Percentiles rank a stretch among this genome's conserved stretches.
Evolutionary conservation across 1,140 invertebrate genomes (phyloP).

Genomic region (Philotrypesis tridentata): DNA sequence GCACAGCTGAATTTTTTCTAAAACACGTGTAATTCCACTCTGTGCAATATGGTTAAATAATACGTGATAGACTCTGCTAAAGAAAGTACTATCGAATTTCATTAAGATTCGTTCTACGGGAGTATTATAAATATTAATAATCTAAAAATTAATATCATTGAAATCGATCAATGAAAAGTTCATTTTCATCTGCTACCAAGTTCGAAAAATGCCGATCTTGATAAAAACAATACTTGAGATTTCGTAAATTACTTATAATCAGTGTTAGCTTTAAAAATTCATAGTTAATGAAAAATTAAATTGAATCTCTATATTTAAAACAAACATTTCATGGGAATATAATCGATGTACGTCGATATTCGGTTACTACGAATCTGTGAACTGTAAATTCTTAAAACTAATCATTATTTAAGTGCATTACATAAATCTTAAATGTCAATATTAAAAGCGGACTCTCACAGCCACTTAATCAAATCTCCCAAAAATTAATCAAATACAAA

Average conservation of each 20-base stretch:
- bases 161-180: conserved; percentile 4
- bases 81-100: conserved; percentile 26
- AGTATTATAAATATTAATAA: conserved; percentile 37
- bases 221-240: background rate
- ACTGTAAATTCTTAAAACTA: conserved; percentile 1
- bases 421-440: conserved; percentile 14
- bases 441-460: background rate
- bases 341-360: no score
- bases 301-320: background rate
- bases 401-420: conserved; percentile 1
- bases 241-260: background rate
- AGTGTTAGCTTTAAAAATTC: background rate
- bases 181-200: background rate
- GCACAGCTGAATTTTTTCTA: conserved; percentile 27
- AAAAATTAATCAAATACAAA: conserved; percentile 18
- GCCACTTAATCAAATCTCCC: background rate
- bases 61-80: background rate
- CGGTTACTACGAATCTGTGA: background rate
- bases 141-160: conserved; percentile 26
- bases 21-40: conserved; percentile 5
- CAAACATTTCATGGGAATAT: background rate
- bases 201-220: background rate
- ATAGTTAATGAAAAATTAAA: background rate
- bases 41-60: conserved; percentile 30
- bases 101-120: conserved; percentile 16